These are phyloP conservation scores for Istiophorus platypterus DNA, from an alignment of 2,113 vertebrate species.

Conservation along the genomic window DNA sequence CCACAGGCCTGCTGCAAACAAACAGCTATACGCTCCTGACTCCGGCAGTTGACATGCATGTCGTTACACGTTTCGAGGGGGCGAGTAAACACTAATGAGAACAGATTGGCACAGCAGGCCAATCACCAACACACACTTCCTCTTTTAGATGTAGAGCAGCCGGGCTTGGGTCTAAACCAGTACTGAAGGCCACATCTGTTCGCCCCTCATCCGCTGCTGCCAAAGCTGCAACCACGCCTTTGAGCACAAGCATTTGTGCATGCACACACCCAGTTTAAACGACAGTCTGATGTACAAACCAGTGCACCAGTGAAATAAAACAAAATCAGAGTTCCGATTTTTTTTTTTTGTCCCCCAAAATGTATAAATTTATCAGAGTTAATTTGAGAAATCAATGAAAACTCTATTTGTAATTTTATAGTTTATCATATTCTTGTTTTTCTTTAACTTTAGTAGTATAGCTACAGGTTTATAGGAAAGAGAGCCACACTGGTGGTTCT, in stretches of 20 bases:
- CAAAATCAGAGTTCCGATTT: too few species aligned
- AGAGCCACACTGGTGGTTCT: neutral
- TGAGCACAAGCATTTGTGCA: neutral
- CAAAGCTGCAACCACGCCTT: conserved; percentile 34
- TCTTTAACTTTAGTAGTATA: neutral
- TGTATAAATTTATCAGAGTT: neutral
- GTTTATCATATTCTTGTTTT: neutral
- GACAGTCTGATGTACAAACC: neutral
- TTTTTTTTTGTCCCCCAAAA: neutral
- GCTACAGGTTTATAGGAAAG: neutral
- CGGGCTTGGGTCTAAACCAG: conserved; percentile 52
- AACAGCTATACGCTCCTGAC: conserved; percentile 23
- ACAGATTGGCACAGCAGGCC: conserved; percentile 72
- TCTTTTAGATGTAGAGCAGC: conserved; percentile 59
- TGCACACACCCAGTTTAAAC: conserved; percentile 13
- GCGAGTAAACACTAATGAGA: conserved; percentile 63
- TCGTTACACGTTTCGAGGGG: conserved; percentile 60
- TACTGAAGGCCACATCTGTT: conserved; percentile 71
- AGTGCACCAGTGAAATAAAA: neutral
- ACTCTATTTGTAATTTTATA: neutral
- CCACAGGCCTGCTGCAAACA: conserved; percentile 40
- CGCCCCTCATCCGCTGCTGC: conserved; percentile 11
- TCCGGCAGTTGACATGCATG: conserved; percentile 52
- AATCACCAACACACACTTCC: conserved; percentile 31
- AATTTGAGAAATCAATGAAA: neutral